A percentile compares a stretch with the other conserved stretches of the same genome.
phyloP scores from a whole-genome alignment of 1,140 invertebrate species.

The Spodoptera frugiperda region DNA sequence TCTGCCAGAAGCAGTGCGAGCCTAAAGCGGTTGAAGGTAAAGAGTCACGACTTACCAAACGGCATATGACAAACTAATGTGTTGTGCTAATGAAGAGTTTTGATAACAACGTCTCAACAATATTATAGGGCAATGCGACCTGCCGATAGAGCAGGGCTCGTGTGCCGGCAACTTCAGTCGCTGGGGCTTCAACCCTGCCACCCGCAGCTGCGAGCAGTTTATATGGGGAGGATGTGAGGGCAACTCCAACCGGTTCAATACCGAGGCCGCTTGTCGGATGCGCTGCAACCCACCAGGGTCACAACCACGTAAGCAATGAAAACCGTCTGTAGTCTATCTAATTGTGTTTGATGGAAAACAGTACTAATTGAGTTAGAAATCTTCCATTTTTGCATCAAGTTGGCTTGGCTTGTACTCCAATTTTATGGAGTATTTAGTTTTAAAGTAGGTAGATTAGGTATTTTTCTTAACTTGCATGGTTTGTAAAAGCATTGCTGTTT shows the following conservation, averaged over 20 bases:
- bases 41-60: background rate
- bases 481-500: no score
- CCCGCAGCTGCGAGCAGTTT: conserved; percentile 91
- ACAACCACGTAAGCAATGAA: conserved; percentile 89
- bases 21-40: conserved; percentile 89
- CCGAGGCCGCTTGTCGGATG: conserved; percentile 92
- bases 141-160: conserved; percentile 91
- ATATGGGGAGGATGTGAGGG: conserved; percentile 96
- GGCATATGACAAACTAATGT: no score
- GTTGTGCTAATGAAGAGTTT: no score
- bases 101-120: no score
- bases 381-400: no score
- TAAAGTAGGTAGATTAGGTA: background rate
- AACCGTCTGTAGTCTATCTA: background rate
- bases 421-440: background rate
- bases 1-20: conserved; percentile 93
- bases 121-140: conserved; percentile 91
- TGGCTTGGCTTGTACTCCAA: no score
- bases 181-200: conserved; percentile 93
- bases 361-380: no score
- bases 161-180: conserved; percentile 93
- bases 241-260: conserved; percentile 95
- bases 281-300: conserved; percentile 91
- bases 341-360: no score
- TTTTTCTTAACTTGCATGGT: background rate